Evolutionary conservation across 2,797 vertebrate genomes (phyloP), one percentile per base, ranked within the genome.

Genomic region (Smutsia gigantea): DNA sequence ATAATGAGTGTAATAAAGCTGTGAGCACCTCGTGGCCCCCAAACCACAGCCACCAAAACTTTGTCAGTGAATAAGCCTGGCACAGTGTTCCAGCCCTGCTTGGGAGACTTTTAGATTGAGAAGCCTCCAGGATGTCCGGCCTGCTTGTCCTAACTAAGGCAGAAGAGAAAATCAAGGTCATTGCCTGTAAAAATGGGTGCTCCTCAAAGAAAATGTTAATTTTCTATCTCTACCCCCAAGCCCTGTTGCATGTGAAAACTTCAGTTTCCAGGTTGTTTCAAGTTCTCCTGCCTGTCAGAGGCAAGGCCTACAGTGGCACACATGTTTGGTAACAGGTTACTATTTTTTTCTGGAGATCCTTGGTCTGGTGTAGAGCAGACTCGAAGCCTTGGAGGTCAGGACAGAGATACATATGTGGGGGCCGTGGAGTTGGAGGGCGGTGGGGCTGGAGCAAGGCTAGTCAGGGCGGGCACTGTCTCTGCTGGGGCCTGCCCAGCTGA

Each of bases 271-370:
- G 34, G n/a, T n/a, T 55, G 74, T 74, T 79, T 64, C 46, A 55
- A 31, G 8, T 66, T 63, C 23, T 68, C n/a, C n/a, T 13, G 61
- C 83, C 53, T 13, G 17, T 14, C 49, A 7, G 46, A 61, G 27
- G n/a, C 37, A 11, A 53, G n/a, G 49, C 34, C 18, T 31, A 25
- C 8, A 1, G 59, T 3, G 29, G 3, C 63, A 69, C 25, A 29
- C 7, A 9, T n/a, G 46, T 69, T 27, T 0, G 0, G 57, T 37
- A 31, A 9, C 18, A 51, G 15, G 23, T 3, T 8, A 11, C 63
- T 53, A 3, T 10, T 78, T 75, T 46, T 82, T 69, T 55, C 7
- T 79, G 17, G 87, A 63, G 46, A 64, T 14, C 4, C 53, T 46
- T 51, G 59, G 7, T 4, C 39, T 63, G 42, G 29, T n/a, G 27